These are phyloP conservation scores for Ctenicera cuprea DNA, from an alignment of 2,888 invertebrate genomes.

Conservation along the genomic window DNA sequence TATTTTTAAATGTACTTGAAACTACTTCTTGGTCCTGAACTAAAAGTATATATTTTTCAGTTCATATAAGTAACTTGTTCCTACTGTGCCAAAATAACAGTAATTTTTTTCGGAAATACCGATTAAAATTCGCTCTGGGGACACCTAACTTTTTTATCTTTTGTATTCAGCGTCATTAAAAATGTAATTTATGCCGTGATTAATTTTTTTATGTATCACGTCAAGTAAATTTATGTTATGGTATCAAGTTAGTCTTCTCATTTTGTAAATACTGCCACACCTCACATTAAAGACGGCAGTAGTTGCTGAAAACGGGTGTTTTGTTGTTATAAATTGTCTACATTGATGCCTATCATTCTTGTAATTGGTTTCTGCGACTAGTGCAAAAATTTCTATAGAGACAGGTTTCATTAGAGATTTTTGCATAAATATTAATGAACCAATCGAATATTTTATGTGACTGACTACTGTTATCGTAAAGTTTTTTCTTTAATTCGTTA, in stretches of 20 bases:
- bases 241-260: constrained; percentile 1
- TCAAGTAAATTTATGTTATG: constrained; percentile 12
- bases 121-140: background rate
- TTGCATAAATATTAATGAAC: constrained; percentile 17
- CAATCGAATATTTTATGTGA: constrained; percentile 1
- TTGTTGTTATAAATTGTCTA: background rate
- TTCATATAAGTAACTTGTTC: too few species aligned
- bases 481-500: background rate
- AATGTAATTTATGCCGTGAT: constrained; percentile 14
- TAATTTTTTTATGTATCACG: constrained; percentile 4
- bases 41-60: too few species aligned
- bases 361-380: background rate
- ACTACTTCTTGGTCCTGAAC: too few species aligned
- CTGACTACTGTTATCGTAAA: constrained; percentile 1
- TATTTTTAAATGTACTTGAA: too few species aligned
- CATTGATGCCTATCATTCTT: background rate
- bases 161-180: background rate
- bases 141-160: background rate
- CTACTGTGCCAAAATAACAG: too few species aligned
- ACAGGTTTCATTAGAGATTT: background rate
- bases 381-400: background rate
- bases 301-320: background rate
- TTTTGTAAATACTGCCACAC: constrained; percentile 11
- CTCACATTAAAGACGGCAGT: background rate
- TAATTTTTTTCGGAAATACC: background rate